Percentiles rank a stretch among this genome's conserved stretches.
Conservation (phyloP, 2,113 vertebrate genomes). For the Cololabis saira region DNA sequence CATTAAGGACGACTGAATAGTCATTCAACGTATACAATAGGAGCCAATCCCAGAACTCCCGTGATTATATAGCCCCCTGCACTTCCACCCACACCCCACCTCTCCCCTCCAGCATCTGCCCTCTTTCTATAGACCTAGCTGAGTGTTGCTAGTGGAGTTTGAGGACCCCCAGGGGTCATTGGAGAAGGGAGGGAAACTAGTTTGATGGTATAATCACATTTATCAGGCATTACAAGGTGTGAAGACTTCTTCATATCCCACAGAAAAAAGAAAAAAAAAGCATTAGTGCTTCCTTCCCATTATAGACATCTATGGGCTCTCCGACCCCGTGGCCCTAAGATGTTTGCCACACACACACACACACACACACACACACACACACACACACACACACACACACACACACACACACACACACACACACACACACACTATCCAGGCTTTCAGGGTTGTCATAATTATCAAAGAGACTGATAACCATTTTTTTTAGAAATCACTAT, state of each 20-base stretch:
- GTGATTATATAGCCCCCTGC: slow-evolving; percentile 51
- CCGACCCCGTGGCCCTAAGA: no score
- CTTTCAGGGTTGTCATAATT: no score
- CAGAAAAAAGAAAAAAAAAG: no score
- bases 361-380: no score
- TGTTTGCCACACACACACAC: no score
- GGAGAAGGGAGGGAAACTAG: slow-evolving; percentile 28
- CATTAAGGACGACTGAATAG: slow-evolving; percentile 61
- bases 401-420: no score
- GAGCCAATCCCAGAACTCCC: slow-evolving; percentile 68
- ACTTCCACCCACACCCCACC: slow-evolving; percentile 29
- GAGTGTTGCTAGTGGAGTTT: slow-evolving; percentile 44
- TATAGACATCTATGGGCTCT: no score
- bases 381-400: no score
- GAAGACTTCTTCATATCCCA: background rate
- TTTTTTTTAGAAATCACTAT: no score
- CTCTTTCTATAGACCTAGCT: slow-evolving; percentile 35
- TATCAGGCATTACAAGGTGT: slow-evolving; percentile 1
- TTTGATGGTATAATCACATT: slow-evolving; percentile 35
- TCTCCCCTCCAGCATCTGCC: slow-evolving; percentile 40
- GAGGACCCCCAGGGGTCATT: slow-evolving; percentile 52
- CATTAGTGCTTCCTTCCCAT: no score
- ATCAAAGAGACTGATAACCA: no score
- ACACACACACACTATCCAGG: no score
- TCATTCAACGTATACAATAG: slow-evolving; percentile 66